Base-by-base conservation (phyloP, 2,888 invertebrate genomes). In the Lacanobia wlatinum region DNA sequence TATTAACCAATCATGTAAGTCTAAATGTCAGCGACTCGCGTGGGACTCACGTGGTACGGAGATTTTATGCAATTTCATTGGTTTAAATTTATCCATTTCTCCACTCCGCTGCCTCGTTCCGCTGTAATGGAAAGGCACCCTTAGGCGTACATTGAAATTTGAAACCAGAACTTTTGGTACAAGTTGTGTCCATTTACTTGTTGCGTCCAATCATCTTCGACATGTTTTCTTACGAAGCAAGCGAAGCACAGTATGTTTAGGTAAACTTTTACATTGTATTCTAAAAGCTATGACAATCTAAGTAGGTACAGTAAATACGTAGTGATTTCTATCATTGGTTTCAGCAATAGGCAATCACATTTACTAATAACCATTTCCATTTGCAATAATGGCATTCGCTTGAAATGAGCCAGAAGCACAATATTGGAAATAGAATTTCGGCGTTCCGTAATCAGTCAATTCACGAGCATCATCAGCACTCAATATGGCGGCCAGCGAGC, bases 401-500 rank as follows among this genome's bases (percentile, higher is more conserved):
- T 9, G 18, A 62, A 80, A 70, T 73, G 46, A 59, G 28, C 23
- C 43, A n/a, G 58, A 75, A 68, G 62, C 71, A 64, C 62, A 38
- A 56, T 69, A 43, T 53, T 58, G 55, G 28, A 63, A 68, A 80
- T 67, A 80, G 68, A 34, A 66, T 73, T 62, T 58, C 43, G 21
- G 1, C 56, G 55, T 70, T 69, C 65, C 65, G 8, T 63, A 69
- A 76, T 64, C 77, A 70, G 77, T 65, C 73, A 73, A 87, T 78
- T 82, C 74, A 50, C 46, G 68, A 60, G 66, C 70, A 70, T 73
- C 78, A 82, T 80, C 76, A 78, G 46, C 59, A 70, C 71, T 76
- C 64, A 82, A 81, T 84, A 78, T 79, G 84, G 78, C 62, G 60
- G 74, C 69, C 68, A 68, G 68, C 48, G 73, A 73, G 77, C 72